Percentiles rank a stretch among this genome's conserved stretches.
Evolutionary conservation across 1,140 invertebrate species (phyloP).

Genomic region (Hypothenemus hampei): DNA sequence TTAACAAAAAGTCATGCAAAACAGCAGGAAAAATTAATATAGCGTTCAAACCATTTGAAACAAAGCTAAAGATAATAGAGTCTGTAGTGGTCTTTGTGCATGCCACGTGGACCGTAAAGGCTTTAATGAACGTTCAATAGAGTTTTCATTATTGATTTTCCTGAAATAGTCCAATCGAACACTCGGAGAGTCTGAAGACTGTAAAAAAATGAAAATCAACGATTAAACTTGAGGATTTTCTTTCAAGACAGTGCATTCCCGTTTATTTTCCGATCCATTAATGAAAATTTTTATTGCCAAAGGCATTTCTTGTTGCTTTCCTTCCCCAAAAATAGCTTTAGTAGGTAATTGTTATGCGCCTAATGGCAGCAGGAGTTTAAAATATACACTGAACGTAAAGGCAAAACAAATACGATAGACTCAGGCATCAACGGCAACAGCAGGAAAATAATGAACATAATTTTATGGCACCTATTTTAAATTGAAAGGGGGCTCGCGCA

Average conservation of each 20-base stretch:
- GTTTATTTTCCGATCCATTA: slow-evolving; percentile 17
- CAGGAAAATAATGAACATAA: slow-evolving; percentile 20
- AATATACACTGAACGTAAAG: slow-evolving; percentile 13
- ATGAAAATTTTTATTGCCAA: slow-evolving; percentile 16
- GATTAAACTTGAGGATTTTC: not conserved
- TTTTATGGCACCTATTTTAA: slow-evolving; percentile 22
- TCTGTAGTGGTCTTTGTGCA: not conserved
- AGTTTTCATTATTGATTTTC: no score
- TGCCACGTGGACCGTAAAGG: not conserved
- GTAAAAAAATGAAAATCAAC: not conserved
- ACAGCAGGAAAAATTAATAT: no score
- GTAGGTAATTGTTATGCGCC: slow-evolving; percentile 24
- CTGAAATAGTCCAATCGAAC: no score
- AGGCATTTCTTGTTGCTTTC: not conserved
- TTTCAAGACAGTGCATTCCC: not conserved
- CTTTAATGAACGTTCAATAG: not conserved
- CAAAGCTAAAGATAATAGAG: no score
- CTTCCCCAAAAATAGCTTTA: slow-evolving; percentile 17
- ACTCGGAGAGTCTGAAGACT: no score
- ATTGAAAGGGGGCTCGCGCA: slow-evolving; percentile 11
- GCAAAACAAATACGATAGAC: slow-evolving; percentile 13
- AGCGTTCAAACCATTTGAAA: no score
- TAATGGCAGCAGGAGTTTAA: slow-evolving; percentile 18
- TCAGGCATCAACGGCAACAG: no score
- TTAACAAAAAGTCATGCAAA: no score